phyloP scores from a whole-genome alignment of 2,113 vertebrate species.

The Phrynosoma platyrhinos region DNA sequence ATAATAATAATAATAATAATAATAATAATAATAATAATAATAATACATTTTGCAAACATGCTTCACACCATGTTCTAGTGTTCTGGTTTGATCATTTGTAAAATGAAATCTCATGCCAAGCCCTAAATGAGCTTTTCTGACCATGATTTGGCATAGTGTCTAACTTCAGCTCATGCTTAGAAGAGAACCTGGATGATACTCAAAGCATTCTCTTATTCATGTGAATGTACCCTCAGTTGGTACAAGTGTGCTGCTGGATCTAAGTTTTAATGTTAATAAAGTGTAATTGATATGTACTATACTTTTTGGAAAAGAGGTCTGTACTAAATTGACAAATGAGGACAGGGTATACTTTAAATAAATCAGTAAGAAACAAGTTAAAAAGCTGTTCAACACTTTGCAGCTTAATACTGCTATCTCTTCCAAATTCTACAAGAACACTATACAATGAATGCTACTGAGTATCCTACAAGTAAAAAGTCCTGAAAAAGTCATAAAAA shows the following conservation, averaged over 20 bases:
- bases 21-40: neutral
- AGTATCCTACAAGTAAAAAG: slow-evolving; percentile 31
- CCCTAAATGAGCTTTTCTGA: neutral
- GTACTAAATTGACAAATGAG: neutral
- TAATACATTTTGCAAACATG: neutral
- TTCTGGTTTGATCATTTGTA: neutral
- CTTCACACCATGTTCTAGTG: neutral
- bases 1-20: neutral
- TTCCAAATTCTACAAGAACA: slow-evolving; percentile 10
- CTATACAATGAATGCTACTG: neutral
- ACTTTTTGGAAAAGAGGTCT: neutral
- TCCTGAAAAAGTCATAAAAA: slow-evolving; percentile 44
- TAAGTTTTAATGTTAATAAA: neutral
- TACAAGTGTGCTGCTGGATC: neutral
- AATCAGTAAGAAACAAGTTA: too few species aligned
- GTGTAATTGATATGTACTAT: neutral
- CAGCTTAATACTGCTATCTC: neutral
- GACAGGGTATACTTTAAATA: too few species aligned
- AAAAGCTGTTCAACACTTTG: neutral
- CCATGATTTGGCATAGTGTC: neutral
- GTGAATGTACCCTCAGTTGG: neutral
- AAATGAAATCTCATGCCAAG: neutral
- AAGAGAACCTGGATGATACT: neutral
- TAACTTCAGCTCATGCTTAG: slow-evolving; percentile 21
- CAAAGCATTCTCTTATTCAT: neutral